Evolutionary conservation across 2,113 vertebrate genomes (phyloP), one percentile per base, ranked within the genome.

Genomic region (Bujurquina vittata): DNA sequence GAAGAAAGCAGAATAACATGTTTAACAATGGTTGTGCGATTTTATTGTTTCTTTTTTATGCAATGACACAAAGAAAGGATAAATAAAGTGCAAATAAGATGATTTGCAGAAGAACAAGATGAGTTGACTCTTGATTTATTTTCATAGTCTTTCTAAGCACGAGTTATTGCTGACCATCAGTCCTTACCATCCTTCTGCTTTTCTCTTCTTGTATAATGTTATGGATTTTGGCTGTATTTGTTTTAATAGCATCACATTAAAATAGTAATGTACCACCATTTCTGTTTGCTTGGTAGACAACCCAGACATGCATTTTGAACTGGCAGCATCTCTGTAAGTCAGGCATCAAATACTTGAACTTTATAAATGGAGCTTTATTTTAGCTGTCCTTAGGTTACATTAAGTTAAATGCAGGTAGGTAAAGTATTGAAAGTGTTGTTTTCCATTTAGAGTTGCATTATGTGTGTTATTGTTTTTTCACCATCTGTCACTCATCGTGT

Each of bases 161-260:
- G 59, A 81, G 56, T 84, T 78, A 79, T 74, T 79, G 46, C 67
- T 54, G 26, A 20, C 67, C 67, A 54, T 72, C n/a, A 75, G 59
- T 54, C 35, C 29, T 58, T 57, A 26, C 56, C 67, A 83, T 69
- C 59, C 37, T n/a, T 69, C 31, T 83, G 37, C 37, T 73, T 54
- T 62, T 77, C 40, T 18, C 31, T 65, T 49, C 33, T 3, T 57
- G 15, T 77, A 65, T 80, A 78, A 85, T 43, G 62, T 83, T 54
- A 86, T 85, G 55, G 23, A 40, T 55, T 78, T 65, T 56, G 37
- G 55, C 33, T 52, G 74, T 62, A 83, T 67, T 75, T 78, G 73
- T 77, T 78, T 67, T 59, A 81, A 85, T 57, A 77, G 49, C 56
- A 85, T 78, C 75, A 75, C 40, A 84, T 83, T 61, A 72, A 77